Conservation (phyloP, 2,797 vertebrate genomes). For the Erpetoichthys calabaricus region DNA sequence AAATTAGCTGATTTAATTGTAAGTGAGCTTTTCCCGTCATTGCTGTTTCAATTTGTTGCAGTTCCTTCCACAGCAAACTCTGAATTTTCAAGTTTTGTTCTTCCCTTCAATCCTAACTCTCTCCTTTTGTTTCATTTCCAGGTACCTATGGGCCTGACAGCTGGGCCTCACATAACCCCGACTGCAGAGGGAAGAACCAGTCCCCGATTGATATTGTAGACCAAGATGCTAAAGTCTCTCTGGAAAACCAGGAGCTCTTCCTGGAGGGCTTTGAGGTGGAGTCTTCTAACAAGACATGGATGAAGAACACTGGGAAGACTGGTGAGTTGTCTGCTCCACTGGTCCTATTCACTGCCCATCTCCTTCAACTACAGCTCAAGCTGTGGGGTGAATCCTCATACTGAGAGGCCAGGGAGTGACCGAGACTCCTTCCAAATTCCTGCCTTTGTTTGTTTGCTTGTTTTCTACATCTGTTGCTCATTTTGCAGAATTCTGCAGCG, state of each 20-base stretch:
- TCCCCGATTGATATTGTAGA: constrained; percentile 83
- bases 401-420: too few relatives aligned
- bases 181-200: constrained; percentile 74
- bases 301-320: constrained; percentile 97
- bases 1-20: constrained; percentile 4
- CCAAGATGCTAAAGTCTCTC: constrained; percentile 60
- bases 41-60: background rate
- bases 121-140: constrained; percentile 30
- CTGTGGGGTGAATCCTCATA: too few relatives aligned
- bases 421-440: too few relatives aligned
- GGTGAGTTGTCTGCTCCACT: constrained; percentile 40
- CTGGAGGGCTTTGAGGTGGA: constrained; percentile 76
- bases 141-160: constrained; percentile 79
- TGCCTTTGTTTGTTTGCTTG: too few relatives aligned
- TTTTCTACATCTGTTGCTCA: too few relatives aligned
- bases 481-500: too few relatives aligned
- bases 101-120: background rate
- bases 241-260: constrained; percentile 75
- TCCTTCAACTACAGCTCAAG: background rate
- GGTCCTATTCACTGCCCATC: background rate
- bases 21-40: constrained; percentile 3
- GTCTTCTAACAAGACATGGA: constrained; percentile 90
- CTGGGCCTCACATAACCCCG: constrained; percentile 69
- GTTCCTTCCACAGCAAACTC: background rate
- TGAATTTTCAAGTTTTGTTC: too few relatives aligned